phyloP scores from a whole-genome alignment of 2,888 invertebrate genomes.

The Chaetogeoica ovagalla region DNA sequence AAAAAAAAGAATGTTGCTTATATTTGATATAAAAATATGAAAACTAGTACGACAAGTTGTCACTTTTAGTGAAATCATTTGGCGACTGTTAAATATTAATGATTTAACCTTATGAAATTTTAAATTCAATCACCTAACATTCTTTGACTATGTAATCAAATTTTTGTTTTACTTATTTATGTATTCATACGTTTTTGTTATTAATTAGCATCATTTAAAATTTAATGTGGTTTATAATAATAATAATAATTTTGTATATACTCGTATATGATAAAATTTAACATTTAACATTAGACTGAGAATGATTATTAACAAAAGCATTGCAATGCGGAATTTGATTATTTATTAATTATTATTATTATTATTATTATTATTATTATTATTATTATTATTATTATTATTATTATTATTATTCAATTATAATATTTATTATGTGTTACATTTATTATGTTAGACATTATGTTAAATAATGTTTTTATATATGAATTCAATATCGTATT shows the following conservation, averaged over 20 bases:
- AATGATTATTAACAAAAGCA: too few relatives aligned
- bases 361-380: neutral
- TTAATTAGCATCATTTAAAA: neutral
- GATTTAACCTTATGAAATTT: neutral
- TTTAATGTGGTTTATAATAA: neutral
- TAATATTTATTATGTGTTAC: neutral
- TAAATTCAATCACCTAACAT: too few relatives aligned
- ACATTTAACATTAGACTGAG: conserved; percentile 2
- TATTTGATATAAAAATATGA: neutral
- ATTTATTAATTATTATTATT: neutral
- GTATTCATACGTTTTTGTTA: neutral
- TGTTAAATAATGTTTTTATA: neutral
- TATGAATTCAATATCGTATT: neutral
- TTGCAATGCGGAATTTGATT: neutral
- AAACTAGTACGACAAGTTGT: neutral
- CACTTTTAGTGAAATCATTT: neutral
- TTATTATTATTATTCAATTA: neutral
- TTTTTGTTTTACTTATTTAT: neutral
- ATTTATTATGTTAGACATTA: neutral
- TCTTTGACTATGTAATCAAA: too few relatives aligned
- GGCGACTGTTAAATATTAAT: neutral
- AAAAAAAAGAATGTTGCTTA: neutral
- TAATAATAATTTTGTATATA: neutral
- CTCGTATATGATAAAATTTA: neutral
- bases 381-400: neutral